These are phyloP conservation scores for Sarcophaga caerulescens DNA, from an alignment of 2,888 invertebrate genomes.

Conservation along the genomic window DNA sequence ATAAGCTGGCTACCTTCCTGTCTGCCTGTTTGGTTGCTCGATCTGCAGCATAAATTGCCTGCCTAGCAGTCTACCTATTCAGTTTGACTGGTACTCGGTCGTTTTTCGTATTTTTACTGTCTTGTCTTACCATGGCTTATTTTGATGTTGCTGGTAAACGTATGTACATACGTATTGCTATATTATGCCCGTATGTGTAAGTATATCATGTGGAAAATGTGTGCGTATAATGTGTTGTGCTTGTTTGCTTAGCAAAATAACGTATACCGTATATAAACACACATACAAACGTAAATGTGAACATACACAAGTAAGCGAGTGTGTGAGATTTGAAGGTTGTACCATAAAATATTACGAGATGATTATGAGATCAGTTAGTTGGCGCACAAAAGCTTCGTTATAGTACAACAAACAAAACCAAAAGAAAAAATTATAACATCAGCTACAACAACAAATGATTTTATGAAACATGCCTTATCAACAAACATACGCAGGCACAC, in stretches of 20 bases:
- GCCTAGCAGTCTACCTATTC: not conserved
- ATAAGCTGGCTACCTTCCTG: not conserved
- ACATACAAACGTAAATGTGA: not conserved
- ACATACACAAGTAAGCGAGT: not conserved
- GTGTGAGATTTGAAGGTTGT: not conserved
- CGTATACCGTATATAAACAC: conserved; percentile 1
- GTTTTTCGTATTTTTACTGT: not conserved
- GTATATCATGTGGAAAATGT: not conserved
- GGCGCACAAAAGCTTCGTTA: conserved; percentile 30
- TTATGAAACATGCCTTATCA: not conserved
- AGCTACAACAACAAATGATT: not conserved
- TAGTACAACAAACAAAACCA: not conserved
- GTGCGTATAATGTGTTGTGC: conserved; percentile 10
- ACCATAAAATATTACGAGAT: conserved; percentile 14
- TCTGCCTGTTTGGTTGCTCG: too few relatives aligned
- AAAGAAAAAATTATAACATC: not conserved
- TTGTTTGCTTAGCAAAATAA: conserved; percentile 44
- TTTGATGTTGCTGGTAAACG: conserved; percentile 19
- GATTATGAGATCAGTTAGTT: conserved; percentile 53
- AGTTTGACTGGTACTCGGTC: not conserved
- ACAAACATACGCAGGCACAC: not conserved
- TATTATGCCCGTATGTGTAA: too few relatives aligned
- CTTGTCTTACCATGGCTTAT: not conserved
- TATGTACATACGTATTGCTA: not conserved
- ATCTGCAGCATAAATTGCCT: not conserved